Base-by-base conservation (phyloP, 2,797 vertebrate species). In the Fistularia tabacaria region DNA sequence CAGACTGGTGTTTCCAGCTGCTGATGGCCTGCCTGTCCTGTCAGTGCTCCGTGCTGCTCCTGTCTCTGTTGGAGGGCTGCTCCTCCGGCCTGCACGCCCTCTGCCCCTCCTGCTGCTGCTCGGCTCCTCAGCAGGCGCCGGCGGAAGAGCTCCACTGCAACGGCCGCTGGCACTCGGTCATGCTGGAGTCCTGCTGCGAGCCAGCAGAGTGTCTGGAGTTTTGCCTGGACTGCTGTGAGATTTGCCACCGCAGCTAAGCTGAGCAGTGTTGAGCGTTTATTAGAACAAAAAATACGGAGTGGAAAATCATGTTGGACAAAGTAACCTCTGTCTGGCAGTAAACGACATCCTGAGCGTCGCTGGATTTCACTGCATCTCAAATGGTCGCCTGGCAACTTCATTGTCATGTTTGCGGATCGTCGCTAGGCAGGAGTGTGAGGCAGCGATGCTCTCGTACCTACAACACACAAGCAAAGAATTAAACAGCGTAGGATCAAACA, bases 181-280 rank as follows among this genome's bases (percentile, higher is more conserved):
- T 92, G 80, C 89, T 85, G 69, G 64, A 87, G 87, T 88, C 89
- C 74, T 77, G 77, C 84, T 89, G 88, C 51, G 87, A 91, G 76
- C 78, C 68, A 1, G 71, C 76, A 0, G 80, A 87, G 81, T 84
- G 73, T 60, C 90, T 90, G 3, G 88, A 91, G 88, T 87, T 90
- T 56, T 89, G 85, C 53, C 81, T 88, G 63, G 88, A 89, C 57
- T 87, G 80, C 66, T 88, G 80, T 69, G 77, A 86, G 59, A 73
- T 85, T 59, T 45, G 84, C 60, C 87, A 90, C 59, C 88, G 72
- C 58, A 77, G 82, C 80, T 90, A 63, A 3, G 36, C 36, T 3
- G 1, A 55, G 64, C 41, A 0, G 9, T 1, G 6, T 8, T 6
- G 0, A 25, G 10, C 8, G 25, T 1, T 6, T 36, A 14, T 40